phyloP scores from a whole-genome alignment of 2,888 invertebrate genomes.

The Linnaemya tessellans region DNA sequence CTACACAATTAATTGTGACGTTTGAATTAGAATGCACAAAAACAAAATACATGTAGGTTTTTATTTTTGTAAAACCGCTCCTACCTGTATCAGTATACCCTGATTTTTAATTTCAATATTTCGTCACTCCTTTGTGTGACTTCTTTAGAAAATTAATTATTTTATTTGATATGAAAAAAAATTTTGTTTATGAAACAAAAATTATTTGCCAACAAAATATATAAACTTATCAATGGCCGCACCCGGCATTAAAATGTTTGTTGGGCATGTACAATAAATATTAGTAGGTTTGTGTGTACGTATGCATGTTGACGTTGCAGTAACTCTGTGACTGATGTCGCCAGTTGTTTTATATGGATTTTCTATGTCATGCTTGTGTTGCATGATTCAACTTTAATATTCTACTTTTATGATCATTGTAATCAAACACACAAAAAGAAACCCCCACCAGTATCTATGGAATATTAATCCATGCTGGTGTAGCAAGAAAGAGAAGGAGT shows the following conservation, averaged over 20 bases:
- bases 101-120: too few relatives aligned
- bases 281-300: conserved; percentile 9
- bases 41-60: too few relatives aligned
- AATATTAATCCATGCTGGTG: neutral
- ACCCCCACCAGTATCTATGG: conserved; percentile 7
- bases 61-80: too few relatives aligned
- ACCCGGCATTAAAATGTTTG: neutral
- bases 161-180: too few relatives aligned
- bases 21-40: too few relatives aligned
- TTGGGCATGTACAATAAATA: neutral
- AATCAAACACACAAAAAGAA: neutral
- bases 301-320: conserved; percentile 1
- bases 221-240: too few relatives aligned
- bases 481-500: neutral
- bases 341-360: conserved; percentile 64
- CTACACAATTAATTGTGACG: too few relatives aligned
- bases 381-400: conserved; percentile 39
- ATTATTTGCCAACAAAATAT: too few relatives aligned
- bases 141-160: too few relatives aligned
- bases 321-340: conserved; percentile 60
- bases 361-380: conserved; percentile 39
- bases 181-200: too few relatives aligned
- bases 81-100: too few relatives aligned
- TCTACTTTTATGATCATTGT: neutral
- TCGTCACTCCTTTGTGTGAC: too few relatives aligned